Percentiles rank a stretch among this genome's conserved stretches.
These are phyloP conservation scores for Sclerodermus sp. DNA, from an alignment of 2,888 invertebrate genomes.

Conservation along the genomic window DNA sequence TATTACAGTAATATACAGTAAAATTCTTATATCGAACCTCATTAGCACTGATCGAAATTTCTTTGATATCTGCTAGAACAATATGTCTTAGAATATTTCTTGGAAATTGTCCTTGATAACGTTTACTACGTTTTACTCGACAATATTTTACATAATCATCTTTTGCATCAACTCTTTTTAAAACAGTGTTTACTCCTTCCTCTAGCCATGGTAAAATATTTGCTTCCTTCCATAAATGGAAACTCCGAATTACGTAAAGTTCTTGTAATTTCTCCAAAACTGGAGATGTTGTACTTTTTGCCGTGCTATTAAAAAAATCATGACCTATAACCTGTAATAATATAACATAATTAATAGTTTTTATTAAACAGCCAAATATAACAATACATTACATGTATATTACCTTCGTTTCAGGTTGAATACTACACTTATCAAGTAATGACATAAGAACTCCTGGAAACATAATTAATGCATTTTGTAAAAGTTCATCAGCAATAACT, in stretches of 20 bases:
- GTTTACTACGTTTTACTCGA: conserved; percentile 63
- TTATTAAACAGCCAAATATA: neutral
- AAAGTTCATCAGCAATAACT: conserved; percentile 62
- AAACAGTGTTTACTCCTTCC: conserved; percentile 66
- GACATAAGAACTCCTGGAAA: conserved; percentile 77
- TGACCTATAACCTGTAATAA: conserved; percentile 39
- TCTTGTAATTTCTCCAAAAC: conserved; percentile 71
- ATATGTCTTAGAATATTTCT: conserved; percentile 71
- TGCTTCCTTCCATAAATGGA: conserved; percentile 78
- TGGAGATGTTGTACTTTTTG: conserved; percentile 52
- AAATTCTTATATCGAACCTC: too few species aligned
- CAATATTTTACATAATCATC: conserved; percentile 67
- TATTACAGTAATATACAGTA: conserved; percentile 26
- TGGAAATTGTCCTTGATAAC: conserved; percentile 68
- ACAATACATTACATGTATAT: conserved; percentile 2
- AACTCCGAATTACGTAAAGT: conserved; percentile 74
- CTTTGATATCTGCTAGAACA: conserved; percentile 71
- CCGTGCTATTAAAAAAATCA: conserved; percentile 60
- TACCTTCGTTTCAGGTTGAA: conserved; percentile 69
- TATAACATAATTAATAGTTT: neutral
- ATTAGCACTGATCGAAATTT: conserved; percentile 64
- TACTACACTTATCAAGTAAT: conserved; percentile 74
- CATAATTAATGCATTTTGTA: conserved; percentile 79
- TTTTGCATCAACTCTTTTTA: conserved; percentile 66
- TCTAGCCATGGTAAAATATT: conserved; percentile 78